phyloP scores from a whole-genome alignment of 2,888 invertebrate species.

The Hoplodrina blanda region DNA sequence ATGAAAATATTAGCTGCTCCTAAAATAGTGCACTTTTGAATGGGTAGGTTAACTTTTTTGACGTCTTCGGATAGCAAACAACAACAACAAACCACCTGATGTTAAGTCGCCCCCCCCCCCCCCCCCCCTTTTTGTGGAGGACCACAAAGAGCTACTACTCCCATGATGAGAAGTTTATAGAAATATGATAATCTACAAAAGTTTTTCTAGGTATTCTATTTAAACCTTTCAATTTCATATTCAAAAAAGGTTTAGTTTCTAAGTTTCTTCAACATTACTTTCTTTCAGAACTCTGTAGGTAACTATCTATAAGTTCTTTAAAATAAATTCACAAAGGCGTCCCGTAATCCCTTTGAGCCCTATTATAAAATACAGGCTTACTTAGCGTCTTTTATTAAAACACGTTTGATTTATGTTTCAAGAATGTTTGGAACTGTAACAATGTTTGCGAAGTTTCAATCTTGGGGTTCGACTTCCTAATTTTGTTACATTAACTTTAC shows the following conservation, averaged over 20 bases:
- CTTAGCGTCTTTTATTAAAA: conserved; percentile 35
- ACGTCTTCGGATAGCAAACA: too few species aligned
- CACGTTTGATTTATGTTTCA: conserved; percentile 37
- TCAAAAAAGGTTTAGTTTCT: neutral
- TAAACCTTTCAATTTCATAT: neutral
- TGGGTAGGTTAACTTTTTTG: too few species aligned
- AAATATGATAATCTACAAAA: too few species aligned
- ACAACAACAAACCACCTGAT: too few species aligned
- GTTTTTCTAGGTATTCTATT: too few species aligned
- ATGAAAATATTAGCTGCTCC: too few species aligned
- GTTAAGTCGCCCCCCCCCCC: too few species aligned
- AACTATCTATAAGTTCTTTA: conserved; percentile 11
- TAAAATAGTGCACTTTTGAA: too few species aligned
- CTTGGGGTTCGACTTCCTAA: conserved; percentile 25
- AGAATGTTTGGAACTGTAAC: conserved; percentile 32
- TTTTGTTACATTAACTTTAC: conserved; percentile 35
- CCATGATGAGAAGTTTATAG: too few species aligned
- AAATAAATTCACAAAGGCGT: conserved; percentile 34
- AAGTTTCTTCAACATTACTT: neutral
- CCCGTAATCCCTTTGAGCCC: conserved; percentile 24
- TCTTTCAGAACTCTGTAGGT: neutral
- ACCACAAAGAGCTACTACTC: too few species aligned
- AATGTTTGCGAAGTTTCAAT: conserved; percentile 36
- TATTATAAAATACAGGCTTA: conserved; percentile 38
- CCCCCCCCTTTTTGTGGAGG: too few species aligned